Conservation (phyloP, 1,140 invertebrate species). For the Trichonephila inaurata region DNA sequence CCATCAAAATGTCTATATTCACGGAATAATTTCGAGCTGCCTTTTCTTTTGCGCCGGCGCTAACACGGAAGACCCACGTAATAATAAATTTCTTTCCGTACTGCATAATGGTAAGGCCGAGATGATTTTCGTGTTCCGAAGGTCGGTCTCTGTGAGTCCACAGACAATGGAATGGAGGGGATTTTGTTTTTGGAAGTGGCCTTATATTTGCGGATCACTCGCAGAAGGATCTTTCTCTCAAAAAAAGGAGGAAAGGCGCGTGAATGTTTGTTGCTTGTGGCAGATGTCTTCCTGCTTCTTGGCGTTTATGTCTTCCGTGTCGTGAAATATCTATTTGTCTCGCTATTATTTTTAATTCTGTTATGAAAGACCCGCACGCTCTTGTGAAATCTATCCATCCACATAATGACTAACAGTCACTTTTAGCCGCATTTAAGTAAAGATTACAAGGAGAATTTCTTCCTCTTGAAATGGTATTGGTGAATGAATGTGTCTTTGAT, state of each 20-base stretch:
- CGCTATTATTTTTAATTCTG: background rate
- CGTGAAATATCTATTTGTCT: background rate
- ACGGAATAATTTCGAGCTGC: background rate
- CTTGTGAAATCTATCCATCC: background rate
- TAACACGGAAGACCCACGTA: conserved; percentile 6
- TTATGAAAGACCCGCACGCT: background rate
- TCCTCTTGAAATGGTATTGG: no score
- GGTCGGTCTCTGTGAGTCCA: background rate
- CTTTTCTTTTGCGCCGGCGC: background rate
- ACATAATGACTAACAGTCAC: no score
- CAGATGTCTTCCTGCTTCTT: background rate
- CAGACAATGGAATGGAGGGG: conserved; percentile 10
- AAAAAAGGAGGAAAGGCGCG: conserved; percentile 8
- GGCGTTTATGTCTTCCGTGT: background rate
- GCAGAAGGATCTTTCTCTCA: background rate
- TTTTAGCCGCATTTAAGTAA: no score
- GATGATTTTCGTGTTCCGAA: background rate
- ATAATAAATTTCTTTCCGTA: conserved; percentile 22
- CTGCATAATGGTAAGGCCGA: conserved; percentile 9
- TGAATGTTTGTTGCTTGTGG: background rate
- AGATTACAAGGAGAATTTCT: no score
- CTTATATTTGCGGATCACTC: conserved; percentile 25
- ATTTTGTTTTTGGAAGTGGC: conserved; percentile 12
- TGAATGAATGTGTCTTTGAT: no score
- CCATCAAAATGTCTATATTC: conserved; percentile 7